A percentile compares a stretch with the other conserved stretches of the same genome.
Conservation (phyloP, 2,888 invertebrate species). For the Cantharis lateralis region DNA sequence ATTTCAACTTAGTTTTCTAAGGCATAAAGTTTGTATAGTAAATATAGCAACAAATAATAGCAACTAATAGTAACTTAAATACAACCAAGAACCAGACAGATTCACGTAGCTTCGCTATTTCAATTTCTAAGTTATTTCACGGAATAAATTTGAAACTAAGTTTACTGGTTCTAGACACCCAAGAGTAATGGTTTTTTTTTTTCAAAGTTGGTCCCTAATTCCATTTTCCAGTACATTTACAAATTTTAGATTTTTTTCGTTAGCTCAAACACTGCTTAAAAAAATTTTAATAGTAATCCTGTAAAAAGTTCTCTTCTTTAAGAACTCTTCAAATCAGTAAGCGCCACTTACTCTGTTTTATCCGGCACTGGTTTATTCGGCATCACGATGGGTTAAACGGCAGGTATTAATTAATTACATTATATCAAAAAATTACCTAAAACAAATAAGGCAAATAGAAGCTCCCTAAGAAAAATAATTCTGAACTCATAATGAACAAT, state of each 20-base stretch:
- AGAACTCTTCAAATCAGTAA: no score
- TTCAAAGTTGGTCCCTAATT: background rate
- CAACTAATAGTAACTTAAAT: background rate
- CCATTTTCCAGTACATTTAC: background rate
- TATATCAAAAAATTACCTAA: no score
- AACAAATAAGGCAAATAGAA: no score
- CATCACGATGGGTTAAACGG: no score
- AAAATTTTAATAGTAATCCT: background rate
- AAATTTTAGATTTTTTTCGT: background rate
- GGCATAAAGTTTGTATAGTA: background rate
- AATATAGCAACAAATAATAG: background rate
- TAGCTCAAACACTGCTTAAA: background rate
- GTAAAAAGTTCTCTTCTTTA: no score
- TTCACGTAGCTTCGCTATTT: background rate
- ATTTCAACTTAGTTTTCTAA: background rate
- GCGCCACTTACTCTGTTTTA: no score
- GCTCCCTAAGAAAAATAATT: no score
- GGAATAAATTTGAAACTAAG: background rate
- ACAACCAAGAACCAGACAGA: background rate
- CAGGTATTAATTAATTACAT: no score
- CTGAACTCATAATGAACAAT: no score
- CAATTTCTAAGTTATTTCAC: background rate
- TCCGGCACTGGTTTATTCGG: no score
- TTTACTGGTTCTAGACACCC: background rate
- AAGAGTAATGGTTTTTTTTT: conserved; percentile 1